Base-by-base conservation (phyloP, 2,113 vertebrate species). In the Jacana jacana region DNA sequence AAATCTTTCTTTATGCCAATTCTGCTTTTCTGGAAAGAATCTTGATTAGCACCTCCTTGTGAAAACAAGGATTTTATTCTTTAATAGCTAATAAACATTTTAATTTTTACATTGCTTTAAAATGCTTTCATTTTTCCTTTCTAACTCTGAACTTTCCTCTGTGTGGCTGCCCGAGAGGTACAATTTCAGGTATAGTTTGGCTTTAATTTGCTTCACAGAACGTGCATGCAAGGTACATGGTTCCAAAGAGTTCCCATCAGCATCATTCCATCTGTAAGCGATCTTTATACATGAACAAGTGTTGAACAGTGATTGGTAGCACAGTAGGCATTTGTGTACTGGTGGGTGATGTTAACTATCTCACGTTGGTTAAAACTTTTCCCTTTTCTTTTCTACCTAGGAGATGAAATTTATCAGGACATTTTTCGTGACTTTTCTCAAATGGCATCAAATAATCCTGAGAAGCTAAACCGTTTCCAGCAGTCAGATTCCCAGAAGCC, bases 371-470 rank as follows among this genome's bases (percentile, higher is more conserved):
- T 94, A 46, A 80, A 60, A 89, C 42, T 39, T 81, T 81, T 96
- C 54, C 54, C 63, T 95, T 83, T 94, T 98, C 80, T 91, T 75
- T 95, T 93, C 76, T 39, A 63, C 91, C 64, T 98, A 99, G 99
- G 99, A 92, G 99, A 99, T 81, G 99, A 99, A 98, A 99, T 99
- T 63, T 99, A 99, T 95, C 99, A 99, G 97, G 99, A 99, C 97
- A 99, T 99, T 96, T 99, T 99, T 96, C 99, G 99, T 97, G 99
- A 99, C 96, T 99, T 99, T 98, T 98, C 99, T 80, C 99, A 99
- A 95, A 99, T 99, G 99, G 99, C 99, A n/a, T 99, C 99, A 81
- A 99, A 99, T 82, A 98, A 99, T 95, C 99, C 99, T 15, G 99
- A 99, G 89, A 99, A 99, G 97, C 98, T 99, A 84, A 99, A 99